Percentiles rank a stretch among this genome's conserved stretches.
Evolutionary conservation across 1,140 invertebrate species (phyloP).

Genomic region (Drosophila murphyi): DNA sequence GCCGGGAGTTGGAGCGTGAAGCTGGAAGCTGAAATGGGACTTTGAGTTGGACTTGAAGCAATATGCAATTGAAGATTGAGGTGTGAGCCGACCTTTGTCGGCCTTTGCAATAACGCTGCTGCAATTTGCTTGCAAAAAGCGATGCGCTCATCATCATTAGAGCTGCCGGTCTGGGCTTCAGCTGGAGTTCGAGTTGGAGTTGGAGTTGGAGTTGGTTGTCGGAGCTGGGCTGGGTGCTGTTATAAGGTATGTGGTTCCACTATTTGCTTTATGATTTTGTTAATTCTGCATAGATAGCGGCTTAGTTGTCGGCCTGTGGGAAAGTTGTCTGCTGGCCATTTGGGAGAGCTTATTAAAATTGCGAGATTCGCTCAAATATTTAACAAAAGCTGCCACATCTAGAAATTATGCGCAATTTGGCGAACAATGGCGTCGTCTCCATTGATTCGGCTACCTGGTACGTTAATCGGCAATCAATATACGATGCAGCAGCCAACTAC

Average conservation of each 20-base stretch:
- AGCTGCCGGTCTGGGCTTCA: constrained; percentile 23
- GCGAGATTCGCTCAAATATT: constrained; percentile 37
- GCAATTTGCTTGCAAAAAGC: constrained; percentile 79
- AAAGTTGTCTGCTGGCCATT: constrained; percentile 38
- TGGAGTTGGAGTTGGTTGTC: constrained; percentile 6
- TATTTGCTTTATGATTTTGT: constrained; percentile 82
- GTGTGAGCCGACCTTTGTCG: constrained; percentile 65
- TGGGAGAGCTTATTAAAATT: constrained; percentile 38
- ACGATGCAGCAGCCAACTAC: constrained; percentile 25
- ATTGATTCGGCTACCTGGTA: constrained; percentile 48
- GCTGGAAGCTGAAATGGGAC: neutral
- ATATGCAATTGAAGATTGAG: constrained; percentile 65
- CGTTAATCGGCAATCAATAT: constrained; percentile 82
- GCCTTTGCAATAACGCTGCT: constrained; percentile 64
- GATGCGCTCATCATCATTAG: constrained; percentile 81
- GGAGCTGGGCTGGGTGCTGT: neutral
- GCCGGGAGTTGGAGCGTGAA: neutral
- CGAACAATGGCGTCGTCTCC: constrained; percentile 62
- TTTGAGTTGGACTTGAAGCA: constrained; percentile 18
- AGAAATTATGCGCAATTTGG: constrained; percentile 76
- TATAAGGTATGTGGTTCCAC: constrained; percentile 45
- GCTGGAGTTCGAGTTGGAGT: neutral
- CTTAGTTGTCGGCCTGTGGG: constrained; percentile 47
- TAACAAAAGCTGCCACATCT: constrained; percentile 27
- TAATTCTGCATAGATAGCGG: constrained; percentile 59